Conservation (phyloP, 2,888 invertebrate species). For the Osmoderma eremita region DNA sequence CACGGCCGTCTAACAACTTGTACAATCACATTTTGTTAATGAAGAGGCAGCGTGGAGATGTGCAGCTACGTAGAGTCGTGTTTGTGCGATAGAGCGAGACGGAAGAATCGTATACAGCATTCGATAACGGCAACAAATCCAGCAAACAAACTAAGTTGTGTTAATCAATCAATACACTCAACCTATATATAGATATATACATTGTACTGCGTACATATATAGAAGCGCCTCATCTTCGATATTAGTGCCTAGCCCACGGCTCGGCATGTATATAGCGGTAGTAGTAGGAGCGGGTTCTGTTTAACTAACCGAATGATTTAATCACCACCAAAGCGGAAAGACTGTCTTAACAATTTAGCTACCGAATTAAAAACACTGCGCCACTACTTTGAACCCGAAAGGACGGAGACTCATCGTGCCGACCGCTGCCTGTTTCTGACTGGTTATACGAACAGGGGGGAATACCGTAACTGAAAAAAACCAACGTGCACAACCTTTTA, state of each 20-base stretch:
- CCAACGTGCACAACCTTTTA: conserved; percentile 37
- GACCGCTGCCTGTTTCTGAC: not conserved
- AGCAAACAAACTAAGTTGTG: conserved; percentile 50
- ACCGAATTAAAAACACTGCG: conserved; percentile 60
- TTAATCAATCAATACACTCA: conserved; percentile 65
- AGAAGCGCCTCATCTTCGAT: conserved; percentile 10
- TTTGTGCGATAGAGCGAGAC: not conserved
- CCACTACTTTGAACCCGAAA: conserved; percentile 21
- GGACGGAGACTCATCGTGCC: conserved; percentile 12
- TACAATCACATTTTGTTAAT: conserved; percentile 32
- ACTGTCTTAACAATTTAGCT: conserved; percentile 64
- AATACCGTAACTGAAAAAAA: conserved; percentile 39
- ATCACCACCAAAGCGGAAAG: conserved; percentile 64
- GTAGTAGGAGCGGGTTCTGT: conserved; percentile 57
- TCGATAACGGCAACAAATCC: conserved; percentile 34
- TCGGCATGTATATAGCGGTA: conserved; percentile 50
- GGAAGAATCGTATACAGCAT: conserved; percentile 14
- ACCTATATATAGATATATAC: conserved; percentile 49
- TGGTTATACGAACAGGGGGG: conserved; percentile 9
- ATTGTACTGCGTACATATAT: conserved; percentile 48
- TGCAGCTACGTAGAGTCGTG: no score
- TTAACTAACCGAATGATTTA: conserved; percentile 65
- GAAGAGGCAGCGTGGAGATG: conserved; percentile 10
- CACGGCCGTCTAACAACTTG: conserved; percentile 15
- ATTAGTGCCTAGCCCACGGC: conserved; percentile 56